Base-by-base conservation (phyloP, 2,888 invertebrate species). In the Orthosia incerta region DNA sequence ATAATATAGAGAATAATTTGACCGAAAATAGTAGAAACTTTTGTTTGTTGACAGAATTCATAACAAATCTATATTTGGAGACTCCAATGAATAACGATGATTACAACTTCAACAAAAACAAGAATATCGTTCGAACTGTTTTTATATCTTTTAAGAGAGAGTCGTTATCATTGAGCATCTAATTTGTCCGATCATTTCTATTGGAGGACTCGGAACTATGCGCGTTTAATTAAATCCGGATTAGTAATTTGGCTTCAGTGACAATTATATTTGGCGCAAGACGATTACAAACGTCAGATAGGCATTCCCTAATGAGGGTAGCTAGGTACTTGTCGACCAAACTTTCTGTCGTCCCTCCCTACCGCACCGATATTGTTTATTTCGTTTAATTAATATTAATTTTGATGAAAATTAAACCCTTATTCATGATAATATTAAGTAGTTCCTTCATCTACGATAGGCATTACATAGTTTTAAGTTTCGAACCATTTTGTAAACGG, bases 191-290 rank as follows among this genome's bases (percentile, higher is more conserved):
- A 69, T 73, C 68, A 74, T 78, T 84, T 59, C 56, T 64, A 71
- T 71, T 57, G 60, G 48, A 67, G 66, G 56, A 55, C 61, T 63
- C 69, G 65, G 70, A 80, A 75, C 69, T 84, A 84, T 84, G 68
- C 73, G 66, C 62, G 76, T 89, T 90, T 88, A 89, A 90, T 90
- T 90, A 90, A 87, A 88, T 84, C 83, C 74, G 84, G 85, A 88
- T 89, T 89, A 88, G 79, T 84, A 83, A 87, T 88, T 89, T 84
- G 78, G 79, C 78, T 76, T 83, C 78, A 71, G 72, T 82, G 82
- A 87, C 80, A 80, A 86, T 84, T 83, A 85, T 86, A 86, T 87
- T 85, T 80, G 86, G 72, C 76, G 80, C 71, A 72, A 78, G 73
- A 79, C 76, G 74, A 86, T 82, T 83, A 83, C 82, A 86, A 87